Base-by-base conservation (phyloP, 1,140 invertebrate species). In the Drosophila parvula region DNA sequence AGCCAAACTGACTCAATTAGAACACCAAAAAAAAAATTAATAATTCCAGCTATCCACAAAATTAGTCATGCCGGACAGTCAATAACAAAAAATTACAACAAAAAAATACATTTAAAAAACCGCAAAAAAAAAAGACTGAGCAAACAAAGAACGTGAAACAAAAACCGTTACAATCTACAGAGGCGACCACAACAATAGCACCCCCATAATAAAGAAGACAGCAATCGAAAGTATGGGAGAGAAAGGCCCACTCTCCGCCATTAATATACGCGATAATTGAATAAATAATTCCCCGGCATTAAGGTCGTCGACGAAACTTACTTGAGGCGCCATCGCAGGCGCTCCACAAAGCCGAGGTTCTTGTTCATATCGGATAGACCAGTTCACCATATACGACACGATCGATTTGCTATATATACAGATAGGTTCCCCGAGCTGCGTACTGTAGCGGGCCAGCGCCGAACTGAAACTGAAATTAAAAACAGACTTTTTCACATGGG, bases 391-490 rank as follows among this genome's bases (percentile, higher is more conserved):
- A 36, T 16, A 64, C 41, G 47, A 70, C 55, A 34, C 61, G 38
- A 74, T 69, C 61, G 47, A 61, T 36, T 61, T 43, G 11, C 43
- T 47, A 62, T 34, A 62, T 34, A 45, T 62, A 44, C 14, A 36
- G 41, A 8, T 43, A 40, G 43, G 30, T 56, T 56, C 51, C 57
- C 47, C 83, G 83, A 88, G 76, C 57, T 53, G 45, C 63, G 69
- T 76, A 83, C 86, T 76, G 82, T 74, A 79, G 63, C 74, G 79
- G 51, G 53, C 57, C 79, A 88, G 69, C 71, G 56, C 65, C 61
- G 59, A 90, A 79, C 86, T 75, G 82, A 90, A 88, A 90, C 81
- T 90, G 79, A 86, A 88, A 78, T 69, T 79, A 68, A 75, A 71
- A 85, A 62, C 64, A 68, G 51, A 83, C 70, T 64, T 76, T 86